phyloP scores from a whole-genome alignment of 2,797 vertebrate genomes.

The Morus bassanus region DNA sequence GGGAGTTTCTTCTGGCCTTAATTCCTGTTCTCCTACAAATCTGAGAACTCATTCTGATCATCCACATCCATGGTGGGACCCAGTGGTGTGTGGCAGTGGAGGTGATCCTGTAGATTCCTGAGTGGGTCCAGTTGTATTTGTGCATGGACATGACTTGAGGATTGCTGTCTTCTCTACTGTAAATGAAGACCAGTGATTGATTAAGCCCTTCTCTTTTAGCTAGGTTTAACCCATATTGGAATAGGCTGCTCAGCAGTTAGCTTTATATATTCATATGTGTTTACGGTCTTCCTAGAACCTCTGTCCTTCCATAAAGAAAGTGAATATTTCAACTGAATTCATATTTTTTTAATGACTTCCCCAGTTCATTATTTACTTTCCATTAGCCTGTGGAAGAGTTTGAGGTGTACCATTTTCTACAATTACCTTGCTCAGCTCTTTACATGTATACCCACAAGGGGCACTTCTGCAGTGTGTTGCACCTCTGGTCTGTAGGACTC shows the following conservation, averaged over 20 bases:
- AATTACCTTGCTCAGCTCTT: background rate
- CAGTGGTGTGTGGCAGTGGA: background rate
- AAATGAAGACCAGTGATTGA: background rate
- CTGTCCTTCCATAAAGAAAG: background rate
- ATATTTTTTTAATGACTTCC: background rate
- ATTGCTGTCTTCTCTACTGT: background rate
- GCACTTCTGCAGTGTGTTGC: background rate
- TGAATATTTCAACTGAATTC: background rate
- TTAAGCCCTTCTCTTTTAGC: background rate
- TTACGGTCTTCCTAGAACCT: background rate
- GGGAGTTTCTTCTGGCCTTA: background rate
- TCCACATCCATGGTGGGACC: background rate
- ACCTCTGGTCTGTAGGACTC: background rate
- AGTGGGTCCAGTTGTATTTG: background rate
- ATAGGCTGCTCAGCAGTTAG: background rate
- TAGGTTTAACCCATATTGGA: background rate
- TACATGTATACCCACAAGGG: fast-evolving
- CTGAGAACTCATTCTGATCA: background rate
- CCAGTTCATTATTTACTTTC: background rate
- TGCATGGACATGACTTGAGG: background rate
- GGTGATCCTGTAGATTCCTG: background rate
- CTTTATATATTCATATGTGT: background rate
- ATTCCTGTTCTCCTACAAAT: background rate
- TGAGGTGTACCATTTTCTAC: background rate
- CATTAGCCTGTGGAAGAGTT: background rate